phyloP scores from a whole-genome alignment of 2,888 invertebrate genomes.

The Elegia similella region DNA sequence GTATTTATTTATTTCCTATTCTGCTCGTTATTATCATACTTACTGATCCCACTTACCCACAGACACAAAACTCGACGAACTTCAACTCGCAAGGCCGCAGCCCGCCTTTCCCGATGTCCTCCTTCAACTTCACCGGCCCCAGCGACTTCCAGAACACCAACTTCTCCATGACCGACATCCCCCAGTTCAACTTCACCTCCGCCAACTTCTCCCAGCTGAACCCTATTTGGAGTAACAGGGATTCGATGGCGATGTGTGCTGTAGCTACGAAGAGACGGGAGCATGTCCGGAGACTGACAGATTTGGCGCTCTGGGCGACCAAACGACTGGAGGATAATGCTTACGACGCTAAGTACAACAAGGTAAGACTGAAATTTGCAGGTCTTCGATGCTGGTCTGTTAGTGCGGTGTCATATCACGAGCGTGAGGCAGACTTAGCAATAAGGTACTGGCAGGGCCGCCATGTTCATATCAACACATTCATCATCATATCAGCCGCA shows the following conservation, averaged over 20 bases:
- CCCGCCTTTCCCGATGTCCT: not conserved
- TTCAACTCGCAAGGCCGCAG: not conserved
- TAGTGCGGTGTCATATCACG: too few species aligned
- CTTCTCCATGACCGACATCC: not conserved
- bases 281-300: conserved; percentile 51
- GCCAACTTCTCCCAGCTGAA: not conserved
- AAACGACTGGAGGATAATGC: conserved; percentile 54
- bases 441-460: too few species aligned
- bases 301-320: conserved; percentile 55
- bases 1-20: too few species aligned
- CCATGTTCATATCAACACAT: too few species aligned
- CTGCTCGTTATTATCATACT: too few species aligned
- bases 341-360: conserved; percentile 46
- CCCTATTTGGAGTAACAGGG: conserved; percentile 8
- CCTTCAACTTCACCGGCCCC: not conserved
- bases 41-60: not conserved
- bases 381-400: too few species aligned
- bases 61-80: not conserved
- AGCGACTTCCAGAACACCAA: not conserved
- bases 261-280: conserved; percentile 44
- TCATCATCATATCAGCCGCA: too few species aligned
- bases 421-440: too few species aligned
- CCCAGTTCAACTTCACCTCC: not conserved
- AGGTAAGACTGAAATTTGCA: conserved; percentile 30
- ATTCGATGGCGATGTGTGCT: conserved; percentile 30